Base-by-base conservation (phyloP, 2,797 vertebrate genomes). In the Calcarius lapponicus region DNA sequence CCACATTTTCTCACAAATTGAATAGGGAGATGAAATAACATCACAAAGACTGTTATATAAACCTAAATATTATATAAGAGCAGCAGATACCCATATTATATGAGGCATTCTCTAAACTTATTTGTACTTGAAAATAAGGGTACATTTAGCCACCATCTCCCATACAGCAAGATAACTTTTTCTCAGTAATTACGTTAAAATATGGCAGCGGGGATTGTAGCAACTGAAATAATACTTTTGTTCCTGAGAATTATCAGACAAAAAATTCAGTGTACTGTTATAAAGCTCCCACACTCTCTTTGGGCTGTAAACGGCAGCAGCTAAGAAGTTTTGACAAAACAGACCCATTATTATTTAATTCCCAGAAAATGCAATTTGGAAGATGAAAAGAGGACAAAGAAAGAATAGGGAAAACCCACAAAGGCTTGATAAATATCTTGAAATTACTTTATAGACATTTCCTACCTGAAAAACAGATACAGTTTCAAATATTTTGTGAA, bases 101-200 rank as follows among this genome's bases (percentile, higher is more conserved):
- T 9, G 6, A 85, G 13, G 70, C 69, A 84, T 86, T 76, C 31
- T 90, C 61, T 62, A 86, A 96, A 89, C 24, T 66, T 54, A 80
- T n/a, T 81, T 45, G 34, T 57, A 56, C 78, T 89, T 94, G 86
- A 95, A 95, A 97, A 93, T 82, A 47, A 53, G 53, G 45, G 75
- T 66, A 70, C 22, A 72, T 80, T 89, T 80, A 56, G 53, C 71
- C 87, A 70, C 82, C 28, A 72, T 38, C 95, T 94, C 32, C 73
- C 57, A 60, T 58, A 82, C 2, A 72, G 51, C 48, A 78, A 76
- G 38, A 56, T 40, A 45, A 28, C 51, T 84, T 92, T 92, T 91
- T 51, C 13, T 67, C 40, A 95, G 84, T 76, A 97, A 97, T 93
- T 96, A 94, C 62, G 65, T 95, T 74, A 91, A 96, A 96, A 96